Base-by-base conservation (phyloP, 2,113 vertebrate species). In the Malurus elegans region DNA sequence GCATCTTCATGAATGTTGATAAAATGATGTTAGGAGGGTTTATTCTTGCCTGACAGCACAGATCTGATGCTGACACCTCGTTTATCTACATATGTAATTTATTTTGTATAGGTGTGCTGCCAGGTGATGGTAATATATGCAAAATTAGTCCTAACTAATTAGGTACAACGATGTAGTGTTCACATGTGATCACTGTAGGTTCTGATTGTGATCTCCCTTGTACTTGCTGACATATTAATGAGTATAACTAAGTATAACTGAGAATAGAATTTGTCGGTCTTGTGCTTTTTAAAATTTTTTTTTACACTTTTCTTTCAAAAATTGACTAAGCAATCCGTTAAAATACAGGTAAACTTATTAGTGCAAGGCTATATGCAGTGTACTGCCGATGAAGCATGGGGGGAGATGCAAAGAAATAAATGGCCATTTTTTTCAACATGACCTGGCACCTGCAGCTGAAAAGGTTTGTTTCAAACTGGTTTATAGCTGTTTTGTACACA, bases 211-310 rank as follows among this genome's bases (percentile, higher is more conserved):
- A 47, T 71, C 11, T 90, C 18, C 6, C 5, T 74, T 67, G 38
- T 10, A 15, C 5, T 62, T 80, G 10, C 34, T 62, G 32, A 24
- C 47, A 16, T 57, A 32, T n/a, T 75, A 65, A 19, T 44, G 32
- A 74, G 24, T 32, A 84, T 31, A 24, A 47, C 14, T 51, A 53
- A 6, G 18, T 54, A 34, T 29, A 62, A 66, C 6, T 51, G 34
- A 80, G 23, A 14, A 36, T 31, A 44, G 25, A 72, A 44, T 72
- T 74, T 79, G 9, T 36, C 31, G 73, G 9, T 36, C 31, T 76
- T 60, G 21, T 9, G 1, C 3, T 13, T 32, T 60, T 3, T 2
- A 7, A 10, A 2, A 12, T 2, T 4, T 45, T 38, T 51, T 60
- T 88, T 86, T 38, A 6, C 9, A 36, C 5, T 62, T 66, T 25